Evolutionary conservation across 2,888 invertebrate genomes (phyloP).

Genomic region (Caenorhabditis auriculariae): DNA sequence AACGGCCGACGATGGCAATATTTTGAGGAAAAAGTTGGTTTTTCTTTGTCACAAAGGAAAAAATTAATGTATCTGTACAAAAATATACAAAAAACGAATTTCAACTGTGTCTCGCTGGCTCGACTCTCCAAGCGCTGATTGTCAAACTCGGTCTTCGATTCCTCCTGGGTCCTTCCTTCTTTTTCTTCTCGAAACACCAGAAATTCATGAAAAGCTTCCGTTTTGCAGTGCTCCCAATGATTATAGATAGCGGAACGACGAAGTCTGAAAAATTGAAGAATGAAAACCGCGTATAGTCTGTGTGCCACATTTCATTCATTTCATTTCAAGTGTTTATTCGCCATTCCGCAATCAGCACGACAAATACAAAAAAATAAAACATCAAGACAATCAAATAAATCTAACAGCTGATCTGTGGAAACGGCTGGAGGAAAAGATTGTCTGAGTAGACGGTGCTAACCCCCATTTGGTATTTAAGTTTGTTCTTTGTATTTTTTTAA

Average conservation of each 20-base stretch:
- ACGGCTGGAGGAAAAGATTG: too few species aligned
- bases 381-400: too few species aligned
- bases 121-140: conserved; percentile 4
- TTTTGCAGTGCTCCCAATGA: conserved; percentile 9
- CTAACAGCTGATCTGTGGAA: too few species aligned
- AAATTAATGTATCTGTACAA: background rate
- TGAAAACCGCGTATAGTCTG: too few species aligned
- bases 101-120: background rate
- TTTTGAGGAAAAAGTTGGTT: conserved; percentile 53
- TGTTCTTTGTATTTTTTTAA: too few species aligned
- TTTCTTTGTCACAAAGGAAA: background rate
- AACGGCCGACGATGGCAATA: conserved; percentile 55
- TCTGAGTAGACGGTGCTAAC: too few species aligned
- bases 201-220: conserved; percentile 9
- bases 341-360: too few species aligned
- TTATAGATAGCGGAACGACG: conserved; percentile 10
- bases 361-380: too few species aligned
- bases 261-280: conserved; percentile 9
- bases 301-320: too few species aligned
- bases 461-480: too few species aligned
- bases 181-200: conserved; percentile 3
- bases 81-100: conserved; percentile 1
- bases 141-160: background rate
- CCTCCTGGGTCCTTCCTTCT: too few species aligned
- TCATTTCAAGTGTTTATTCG: too few species aligned